A percentile compares a stretch with the other conserved stretches of the same genome.
Evolutionary conservation across 2,888 invertebrate genomes (phyloP).

Genomic region (Lymantria dispar): DNA sequence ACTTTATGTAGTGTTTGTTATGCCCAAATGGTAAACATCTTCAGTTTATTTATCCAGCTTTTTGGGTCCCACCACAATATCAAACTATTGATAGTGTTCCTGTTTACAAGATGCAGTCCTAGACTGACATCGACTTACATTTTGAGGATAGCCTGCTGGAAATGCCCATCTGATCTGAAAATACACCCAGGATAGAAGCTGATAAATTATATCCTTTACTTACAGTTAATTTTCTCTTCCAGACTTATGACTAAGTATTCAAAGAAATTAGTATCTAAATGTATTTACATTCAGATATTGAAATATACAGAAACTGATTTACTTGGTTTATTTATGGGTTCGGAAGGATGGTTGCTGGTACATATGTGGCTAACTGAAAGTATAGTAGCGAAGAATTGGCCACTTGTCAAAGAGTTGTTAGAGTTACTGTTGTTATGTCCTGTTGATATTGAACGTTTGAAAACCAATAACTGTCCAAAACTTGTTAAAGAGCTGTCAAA

Average conservation of each 20-base stretch:
- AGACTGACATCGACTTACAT: too few relatives aligned
- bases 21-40: neutral
- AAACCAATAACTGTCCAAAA: conserved; percentile 95
- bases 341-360: conserved; percentile 95
- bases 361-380: conserved; percentile 96
- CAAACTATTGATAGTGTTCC: too few relatives aligned
- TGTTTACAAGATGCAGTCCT: too few relatives aligned
- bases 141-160: too few relatives aligned
- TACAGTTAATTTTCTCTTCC: conserved; percentile 58
- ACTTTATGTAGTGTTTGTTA: neutral
- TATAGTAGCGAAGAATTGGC: conserved; percentile 91
- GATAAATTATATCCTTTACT: neutral
- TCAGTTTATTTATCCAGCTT: too few relatives aligned
- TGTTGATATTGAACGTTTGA: conserved; percentile 94
- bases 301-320: conserved; percentile 92
- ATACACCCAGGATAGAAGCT: too few relatives aligned
- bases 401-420: conserved; percentile 92
- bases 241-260: conserved; percentile 98
- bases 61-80: too few relatives aligned
- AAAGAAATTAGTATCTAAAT: conserved; percentile 96
- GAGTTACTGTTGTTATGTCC: conserved; percentile 93
- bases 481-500: conserved; percentile 94
- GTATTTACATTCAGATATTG: conserved; percentile 96
- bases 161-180: too few relatives aligned
- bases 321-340: conserved; percentile 93